Percentiles rank a stretch among this genome's conserved stretches.
Conservation (phyloP, 2,113 vertebrate species). For the Phycodurus eques region DNA sequence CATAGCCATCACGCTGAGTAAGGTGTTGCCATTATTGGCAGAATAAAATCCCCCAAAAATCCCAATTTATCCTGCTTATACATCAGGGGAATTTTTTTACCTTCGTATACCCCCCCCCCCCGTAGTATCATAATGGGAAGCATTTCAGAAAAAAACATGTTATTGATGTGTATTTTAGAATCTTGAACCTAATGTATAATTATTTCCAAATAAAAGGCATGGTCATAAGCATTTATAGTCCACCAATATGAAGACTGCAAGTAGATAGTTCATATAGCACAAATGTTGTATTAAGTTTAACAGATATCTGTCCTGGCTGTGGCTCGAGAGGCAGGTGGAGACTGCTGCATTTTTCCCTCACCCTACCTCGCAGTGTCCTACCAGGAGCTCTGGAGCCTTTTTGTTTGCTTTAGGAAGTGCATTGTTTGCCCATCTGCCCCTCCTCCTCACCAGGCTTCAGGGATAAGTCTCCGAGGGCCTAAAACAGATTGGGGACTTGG, state of each 20-base stretch:
- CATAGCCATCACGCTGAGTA: not conserved
- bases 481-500: slow-evolving; percentile 45
- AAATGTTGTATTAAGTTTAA: not conserved
- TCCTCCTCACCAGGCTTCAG: slow-evolving; percentile 22
- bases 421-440: slow-evolving; percentile 66
- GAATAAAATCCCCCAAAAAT: too few species aligned
- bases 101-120: not conserved
- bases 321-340: slow-evolving; percentile 42
- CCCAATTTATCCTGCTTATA: not conserved
- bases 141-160: too few species aligned
- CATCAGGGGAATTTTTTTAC: not conserved
- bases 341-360: slow-evolving; percentile 7
- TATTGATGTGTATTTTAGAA: not conserved
- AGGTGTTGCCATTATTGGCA: not conserved
- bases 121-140: not conserved
- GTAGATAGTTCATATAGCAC: not conserved
- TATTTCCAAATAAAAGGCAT: not conserved
- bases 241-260: not conserved
- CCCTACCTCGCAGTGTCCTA: slow-evolving; percentile 27
- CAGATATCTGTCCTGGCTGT: slow-evolving; percentile 1
- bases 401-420: slow-evolving; percentile 36
- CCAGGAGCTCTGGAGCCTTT: slow-evolving; percentile 29
- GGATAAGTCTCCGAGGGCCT: slow-evolving; percentile 50
- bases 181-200: too few species aligned
- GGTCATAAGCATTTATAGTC: not conserved